Conservation (phyloP, 2,113 vertebrate genomes). For the Thalassarche chlororhynchos region DNA sequence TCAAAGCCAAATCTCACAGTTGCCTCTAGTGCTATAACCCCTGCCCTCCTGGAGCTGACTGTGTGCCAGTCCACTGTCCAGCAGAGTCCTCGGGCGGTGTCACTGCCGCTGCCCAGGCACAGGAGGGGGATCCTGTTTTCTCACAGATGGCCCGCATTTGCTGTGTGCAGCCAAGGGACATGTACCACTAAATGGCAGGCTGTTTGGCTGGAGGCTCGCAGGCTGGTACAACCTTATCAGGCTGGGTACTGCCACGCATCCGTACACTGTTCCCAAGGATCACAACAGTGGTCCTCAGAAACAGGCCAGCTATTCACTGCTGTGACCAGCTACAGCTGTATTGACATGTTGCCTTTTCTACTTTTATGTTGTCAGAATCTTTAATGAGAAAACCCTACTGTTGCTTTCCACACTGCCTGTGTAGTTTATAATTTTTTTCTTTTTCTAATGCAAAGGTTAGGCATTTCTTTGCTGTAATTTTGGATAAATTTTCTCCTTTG, state of each 20-base stretch:
- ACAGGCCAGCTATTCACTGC: not conserved
- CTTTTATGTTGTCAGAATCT: not conserved
- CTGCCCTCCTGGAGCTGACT: not conserved
- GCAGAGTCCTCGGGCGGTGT: not conserved
- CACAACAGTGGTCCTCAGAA: not conserved
- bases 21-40: not conserved
- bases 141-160: not conserved
- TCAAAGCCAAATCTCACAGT: not conserved
- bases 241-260: not conserved
- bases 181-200: not conserved
- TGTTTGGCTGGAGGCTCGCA: constrained; percentile 17
- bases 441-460: not conserved
- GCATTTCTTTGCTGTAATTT: not conserved
- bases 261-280: not conserved
- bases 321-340: not conserved
- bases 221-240: not conserved
- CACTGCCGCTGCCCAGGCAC: not conserved
- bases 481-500: not conserved
- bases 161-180: not conserved
- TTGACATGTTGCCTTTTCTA: accelerated
- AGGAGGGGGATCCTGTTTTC: not conserved
- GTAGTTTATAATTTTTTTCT: not conserved
- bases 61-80: not conserved
- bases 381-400: not conserved
- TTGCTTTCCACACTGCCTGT: not conserved